Conservation (phyloP, 2,113 vertebrate genomes). For the Grantiella picta region DNA sequence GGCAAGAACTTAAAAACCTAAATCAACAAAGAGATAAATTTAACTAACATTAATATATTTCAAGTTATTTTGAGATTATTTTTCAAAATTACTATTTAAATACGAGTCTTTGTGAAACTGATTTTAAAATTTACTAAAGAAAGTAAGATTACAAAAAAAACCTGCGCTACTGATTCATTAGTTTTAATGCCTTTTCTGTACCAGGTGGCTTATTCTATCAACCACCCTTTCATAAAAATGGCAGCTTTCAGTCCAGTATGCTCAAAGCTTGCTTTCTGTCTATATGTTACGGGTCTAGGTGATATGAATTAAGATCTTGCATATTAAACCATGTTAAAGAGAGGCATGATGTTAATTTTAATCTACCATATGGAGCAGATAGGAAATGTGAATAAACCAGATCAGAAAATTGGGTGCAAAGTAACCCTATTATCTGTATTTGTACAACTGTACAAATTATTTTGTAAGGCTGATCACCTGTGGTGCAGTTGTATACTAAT, state of each 20-base stretch:
- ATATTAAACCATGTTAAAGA: neutral
- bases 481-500: neutral
- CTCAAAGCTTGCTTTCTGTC: neutral
- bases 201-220: neutral
- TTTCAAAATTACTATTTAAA: neutral
- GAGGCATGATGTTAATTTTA: neutral
- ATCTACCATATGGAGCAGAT: neutral
- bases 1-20: neutral
- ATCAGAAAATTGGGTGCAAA: neutral
- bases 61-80: neutral
- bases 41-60: neutral
- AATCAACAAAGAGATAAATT: neutral
- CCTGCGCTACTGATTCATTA: neutral
- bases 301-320: neutral
- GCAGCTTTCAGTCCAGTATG: neutral
- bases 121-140: neutral
- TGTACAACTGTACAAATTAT: neutral
- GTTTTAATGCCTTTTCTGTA: neutral
- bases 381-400: neutral
- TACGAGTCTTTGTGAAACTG: neutral
- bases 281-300: neutral
- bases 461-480: neutral
- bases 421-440: neutral
- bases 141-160: neutral
- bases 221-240: neutral